These are phyloP conservation scores for Thunnus maccoyii DNA, from an alignment of 2,113 vertebrate species.

Conservation along the genomic window DNA sequence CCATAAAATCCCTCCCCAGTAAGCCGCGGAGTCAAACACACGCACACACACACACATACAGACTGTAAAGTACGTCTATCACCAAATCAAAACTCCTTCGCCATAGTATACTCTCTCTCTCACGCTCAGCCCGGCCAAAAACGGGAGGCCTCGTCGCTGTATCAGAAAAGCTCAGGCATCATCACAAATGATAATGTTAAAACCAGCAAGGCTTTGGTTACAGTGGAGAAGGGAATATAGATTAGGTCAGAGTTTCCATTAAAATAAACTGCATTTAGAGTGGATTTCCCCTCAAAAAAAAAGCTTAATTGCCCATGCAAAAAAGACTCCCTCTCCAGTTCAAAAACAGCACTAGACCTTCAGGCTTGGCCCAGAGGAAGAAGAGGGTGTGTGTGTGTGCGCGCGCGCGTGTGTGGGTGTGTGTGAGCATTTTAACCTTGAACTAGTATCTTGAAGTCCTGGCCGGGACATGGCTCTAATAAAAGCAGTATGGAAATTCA, in stretches of 20 bases:
- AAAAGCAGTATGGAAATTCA: slow-evolving; percentile 78
- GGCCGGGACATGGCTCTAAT: slow-evolving; percentile 63
- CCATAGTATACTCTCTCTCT: neutral
- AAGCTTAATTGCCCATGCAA: slow-evolving; percentile 19
- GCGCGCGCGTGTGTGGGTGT: neutral
- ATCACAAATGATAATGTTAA: slow-evolving; percentile 47
- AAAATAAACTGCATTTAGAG: slow-evolving; percentile 46
- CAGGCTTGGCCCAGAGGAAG: slow-evolving; percentile 10
- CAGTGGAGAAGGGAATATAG: slow-evolving; percentile 35
- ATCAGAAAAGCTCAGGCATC: slow-evolving; percentile 39
- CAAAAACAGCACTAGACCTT: slow-evolving; percentile 33
- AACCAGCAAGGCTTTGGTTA: slow-evolving; percentile 45
- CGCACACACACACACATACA: slow-evolving; percentile 19
- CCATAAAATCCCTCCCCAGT: slow-evolving; percentile 51
- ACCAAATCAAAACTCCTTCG: slow-evolving; percentile 9
- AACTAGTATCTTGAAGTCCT: slow-evolving; percentile 63
- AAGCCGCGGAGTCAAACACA: slow-evolving; percentile 22
- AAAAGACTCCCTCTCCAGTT: slow-evolving; percentile 30
- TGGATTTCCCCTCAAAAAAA: slow-evolving; percentile 24
- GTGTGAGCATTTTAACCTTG: slow-evolving; percentile 74
- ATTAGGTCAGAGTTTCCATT: slow-evolving; percentile 77
- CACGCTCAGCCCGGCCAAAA: slow-evolving; percentile 19
- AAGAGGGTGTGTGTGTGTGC: slow-evolving; percentile 13
- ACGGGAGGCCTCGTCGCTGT: slow-evolving; percentile 10
- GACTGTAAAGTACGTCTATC: neutral